Evolutionary conservation across 2,888 invertebrate genomes (phyloP).

Genomic region (Smittia aterrima): DNA sequence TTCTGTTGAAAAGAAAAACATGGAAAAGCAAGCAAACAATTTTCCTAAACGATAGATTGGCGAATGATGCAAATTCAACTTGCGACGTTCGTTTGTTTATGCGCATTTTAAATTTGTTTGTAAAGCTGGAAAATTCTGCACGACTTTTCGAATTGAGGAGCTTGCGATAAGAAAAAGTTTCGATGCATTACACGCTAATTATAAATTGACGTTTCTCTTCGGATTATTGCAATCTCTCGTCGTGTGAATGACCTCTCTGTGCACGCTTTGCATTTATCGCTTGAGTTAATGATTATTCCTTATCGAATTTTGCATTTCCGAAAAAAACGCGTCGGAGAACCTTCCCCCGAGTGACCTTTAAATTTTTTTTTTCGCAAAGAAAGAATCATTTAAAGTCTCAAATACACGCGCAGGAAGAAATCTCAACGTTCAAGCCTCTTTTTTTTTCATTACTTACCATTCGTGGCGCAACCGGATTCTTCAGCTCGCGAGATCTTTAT

Average conservation of each 20-base stretch:
- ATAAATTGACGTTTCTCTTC: not conserved
- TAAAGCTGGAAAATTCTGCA: not conserved
- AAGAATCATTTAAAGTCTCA: conserved; percentile 9
- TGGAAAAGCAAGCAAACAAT: not conserved
- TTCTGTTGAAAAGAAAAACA: not conserved
- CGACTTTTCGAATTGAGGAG: not conserved
- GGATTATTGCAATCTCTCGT: not conserved
- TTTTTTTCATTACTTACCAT: not conserved
- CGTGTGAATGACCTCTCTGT: not conserved
- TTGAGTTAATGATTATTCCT: not conserved
- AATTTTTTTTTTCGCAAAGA: conserved; percentile 26
- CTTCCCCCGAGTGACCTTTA: conserved; percentile 27
- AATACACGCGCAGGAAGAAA: conserved; percentile 13
- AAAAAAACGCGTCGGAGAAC: not conserved
- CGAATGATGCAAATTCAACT: not conserved
- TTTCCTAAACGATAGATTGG: not conserved
- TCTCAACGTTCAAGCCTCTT: not conserved
- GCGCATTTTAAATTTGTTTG: not conserved
- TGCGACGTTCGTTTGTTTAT: conserved; percentile 16
- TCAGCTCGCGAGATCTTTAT: not conserved
- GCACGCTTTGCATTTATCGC: not conserved
- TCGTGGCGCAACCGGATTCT: conserved; percentile 25
- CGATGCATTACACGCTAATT: not conserved
- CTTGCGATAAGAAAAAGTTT: conserved; percentile 3
- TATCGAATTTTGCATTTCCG: no score